phyloP scores from a whole-genome alignment of 2,888 invertebrate species.

The Ectropis crepuscularia region DNA sequence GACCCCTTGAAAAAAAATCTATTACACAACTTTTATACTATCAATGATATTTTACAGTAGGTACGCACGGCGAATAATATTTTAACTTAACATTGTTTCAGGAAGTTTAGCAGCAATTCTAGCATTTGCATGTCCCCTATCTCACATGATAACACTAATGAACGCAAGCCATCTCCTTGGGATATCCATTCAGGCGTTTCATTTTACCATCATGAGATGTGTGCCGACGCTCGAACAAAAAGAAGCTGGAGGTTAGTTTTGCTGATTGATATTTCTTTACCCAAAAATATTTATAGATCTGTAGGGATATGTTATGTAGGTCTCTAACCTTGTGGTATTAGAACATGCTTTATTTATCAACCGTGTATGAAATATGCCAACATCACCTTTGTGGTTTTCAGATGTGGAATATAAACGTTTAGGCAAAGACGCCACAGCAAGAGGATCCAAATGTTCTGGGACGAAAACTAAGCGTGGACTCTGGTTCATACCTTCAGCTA shows the following conservation, averaged over 20 bases:
- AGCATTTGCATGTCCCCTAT: conserved; percentile 86
- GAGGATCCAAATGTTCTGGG: conserved; percentile 58
- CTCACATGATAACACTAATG: conserved; percentile 85
- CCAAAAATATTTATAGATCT: conserved; percentile 1
- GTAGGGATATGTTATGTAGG: too few species aligned
- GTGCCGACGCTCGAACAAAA: conserved; percentile 83
- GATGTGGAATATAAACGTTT: conserved; percentile 81
- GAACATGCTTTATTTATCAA: too few species aligned
- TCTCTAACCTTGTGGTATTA: too few species aligned
- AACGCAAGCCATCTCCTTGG: conserved; percentile 84
- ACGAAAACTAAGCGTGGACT: conserved; percentile 72
- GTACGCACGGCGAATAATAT: too few species aligned
- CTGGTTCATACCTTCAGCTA: conserved; percentile 82
- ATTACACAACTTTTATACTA: too few species aligned
- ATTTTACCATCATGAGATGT: conserved; percentile 81
- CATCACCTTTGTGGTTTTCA: conserved; percentile 35
- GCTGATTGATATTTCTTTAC: conserved; percentile 14
- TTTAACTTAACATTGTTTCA: conserved; percentile 52
- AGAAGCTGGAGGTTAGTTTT: conserved; percentile 76
- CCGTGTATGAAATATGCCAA: too few species aligned
- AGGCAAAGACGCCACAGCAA: conserved; percentile 63
- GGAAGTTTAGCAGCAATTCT: conserved; percentile 86
- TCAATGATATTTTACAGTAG: too few species aligned
- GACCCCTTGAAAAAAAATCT: too few species aligned
- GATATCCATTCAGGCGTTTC: conserved; percentile 77